Conservation (phyloP, 2,113 vertebrate genomes). For the Sclerurus mexicanus region DNA sequence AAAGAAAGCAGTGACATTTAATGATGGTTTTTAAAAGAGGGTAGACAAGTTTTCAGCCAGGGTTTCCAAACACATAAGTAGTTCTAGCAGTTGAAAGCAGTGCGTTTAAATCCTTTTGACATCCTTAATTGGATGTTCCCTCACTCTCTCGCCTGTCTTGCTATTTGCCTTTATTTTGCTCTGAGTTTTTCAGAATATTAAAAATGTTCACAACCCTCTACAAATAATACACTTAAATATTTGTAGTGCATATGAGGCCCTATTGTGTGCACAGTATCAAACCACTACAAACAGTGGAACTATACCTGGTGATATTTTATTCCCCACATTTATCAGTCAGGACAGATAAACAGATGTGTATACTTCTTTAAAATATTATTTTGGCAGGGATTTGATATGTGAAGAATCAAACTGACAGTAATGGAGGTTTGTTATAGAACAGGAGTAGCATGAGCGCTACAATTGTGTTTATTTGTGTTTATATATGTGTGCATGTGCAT, state of each 20-base stretch:
- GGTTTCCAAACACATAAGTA: neutral
- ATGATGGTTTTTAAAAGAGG: constrained; percentile 13
- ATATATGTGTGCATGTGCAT: accelerated
- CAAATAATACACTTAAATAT: neutral
- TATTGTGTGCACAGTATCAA: neutral
- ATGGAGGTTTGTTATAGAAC: neutral
- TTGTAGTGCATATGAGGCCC: neutral
- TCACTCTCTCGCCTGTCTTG: neutral
- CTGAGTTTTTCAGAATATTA: neutral
- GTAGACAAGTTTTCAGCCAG: constrained; percentile 21
- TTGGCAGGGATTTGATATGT: neutral
- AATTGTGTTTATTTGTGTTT: neutral
- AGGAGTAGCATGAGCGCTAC: neutral
- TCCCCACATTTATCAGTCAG: neutral
- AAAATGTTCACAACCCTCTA: neutral
- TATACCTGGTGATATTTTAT: neutral
- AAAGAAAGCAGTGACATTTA: constrained; percentile 16
- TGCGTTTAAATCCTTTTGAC: constrained; percentile 52
- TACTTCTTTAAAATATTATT: neutral
- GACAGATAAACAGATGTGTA: neutral
- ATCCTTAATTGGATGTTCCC: constrained; percentile 47
- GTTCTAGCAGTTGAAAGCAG: constrained; percentile 37
- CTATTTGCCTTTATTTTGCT: neutral
- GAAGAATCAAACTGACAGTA: neutral
- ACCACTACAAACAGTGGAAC: neutral